Evolutionary conservation across 2,888 invertebrate genomes (phyloP).

Genomic region (Pyrochroa serraticornis): DNA sequence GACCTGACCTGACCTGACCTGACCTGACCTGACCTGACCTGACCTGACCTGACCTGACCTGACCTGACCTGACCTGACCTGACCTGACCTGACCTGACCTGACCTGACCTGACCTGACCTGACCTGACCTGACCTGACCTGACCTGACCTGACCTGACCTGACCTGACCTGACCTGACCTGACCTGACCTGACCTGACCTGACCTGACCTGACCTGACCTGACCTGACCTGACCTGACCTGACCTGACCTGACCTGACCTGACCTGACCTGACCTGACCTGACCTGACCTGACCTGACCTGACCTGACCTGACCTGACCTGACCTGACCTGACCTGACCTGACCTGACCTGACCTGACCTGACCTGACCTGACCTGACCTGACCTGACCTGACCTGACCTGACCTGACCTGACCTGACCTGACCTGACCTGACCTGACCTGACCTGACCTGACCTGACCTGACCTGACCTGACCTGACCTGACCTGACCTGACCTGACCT

Average conservation of each 20-base stretch:
- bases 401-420: conserved; percentile 11
- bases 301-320: conserved; percentile 6
- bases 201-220: conserved; percentile 6
- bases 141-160: conserved; percentile 6
- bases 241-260: conserved; percentile 6
- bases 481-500: conserved; percentile 18
- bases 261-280: conserved; percentile 6
- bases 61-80: conserved; percentile 6
- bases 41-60: conserved; percentile 6
- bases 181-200: conserved; percentile 6
- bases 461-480: conserved; percentile 10
- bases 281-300: conserved; percentile 6
- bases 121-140: conserved; percentile 6
- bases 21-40: conserved; percentile 6
- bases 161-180: conserved; percentile 6
- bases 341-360: conserved; percentile 6
- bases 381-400: conserved; percentile 11
- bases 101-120: conserved; percentile 6
- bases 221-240: conserved; percentile 6
- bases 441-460: conserved; percentile 11
- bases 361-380: conserved; percentile 7
- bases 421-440: conserved; percentile 11
- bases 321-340: conserved; percentile 6
- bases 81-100: conserved; percentile 6
- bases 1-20: conserved; percentile 6